Percentiles rank a stretch among this genome's conserved stretches.
Conservation (phyloP, 2,888 invertebrate genomes). For the Timema cristinae region DNA sequence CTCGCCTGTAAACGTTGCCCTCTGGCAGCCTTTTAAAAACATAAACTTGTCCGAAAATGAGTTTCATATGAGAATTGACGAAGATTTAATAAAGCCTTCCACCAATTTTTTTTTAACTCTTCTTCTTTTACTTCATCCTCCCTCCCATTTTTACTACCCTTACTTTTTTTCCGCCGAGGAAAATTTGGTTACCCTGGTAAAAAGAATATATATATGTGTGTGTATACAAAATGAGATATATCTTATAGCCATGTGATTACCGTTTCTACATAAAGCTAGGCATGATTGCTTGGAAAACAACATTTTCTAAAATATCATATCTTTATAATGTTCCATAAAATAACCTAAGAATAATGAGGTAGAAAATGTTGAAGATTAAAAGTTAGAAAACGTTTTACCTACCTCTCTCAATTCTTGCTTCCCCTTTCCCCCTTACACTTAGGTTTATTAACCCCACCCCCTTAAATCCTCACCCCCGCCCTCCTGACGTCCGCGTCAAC, state of each 20-base stretch:
- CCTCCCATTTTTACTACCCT: background rate
- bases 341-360: slow-evolving; percentile 26
- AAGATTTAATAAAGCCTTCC: slow-evolving; percentile 33
- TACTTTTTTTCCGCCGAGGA: slow-evolving; percentile 10
- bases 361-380: slow-evolving; percentile 28
- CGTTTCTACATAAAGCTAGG: slow-evolving; percentile 4
- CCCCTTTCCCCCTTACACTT: background rate
- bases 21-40: slow-evolving; percentile 33
- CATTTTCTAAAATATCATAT: slow-evolving; percentile 30
- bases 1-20: slow-evolving; percentile 30
- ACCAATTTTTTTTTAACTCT: slow-evolving; percentile 17
- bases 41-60: slow-evolving; percentile 33
- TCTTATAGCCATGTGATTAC: slow-evolving; percentile 23
- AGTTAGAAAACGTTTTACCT: slow-evolving; percentile 13
- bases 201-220: slow-evolving; percentile 7
- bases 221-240: slow-evolving; percentile 4
- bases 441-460: no score
- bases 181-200: slow-evolving; percentile 18
- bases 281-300: slow-evolving; percentile 27
- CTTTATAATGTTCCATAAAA: slow-evolving; percentile 30
- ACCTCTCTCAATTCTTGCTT: background rate
- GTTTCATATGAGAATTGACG: slow-evolving; percentile 35
- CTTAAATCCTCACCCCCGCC: background rate
- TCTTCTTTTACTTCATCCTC: slow-evolving; percentile 18
- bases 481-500: background rate